Evolutionary conservation across 2,797 vertebrate species (phyloP).

Genomic region (Gymnothorax javanicus): DNA sequence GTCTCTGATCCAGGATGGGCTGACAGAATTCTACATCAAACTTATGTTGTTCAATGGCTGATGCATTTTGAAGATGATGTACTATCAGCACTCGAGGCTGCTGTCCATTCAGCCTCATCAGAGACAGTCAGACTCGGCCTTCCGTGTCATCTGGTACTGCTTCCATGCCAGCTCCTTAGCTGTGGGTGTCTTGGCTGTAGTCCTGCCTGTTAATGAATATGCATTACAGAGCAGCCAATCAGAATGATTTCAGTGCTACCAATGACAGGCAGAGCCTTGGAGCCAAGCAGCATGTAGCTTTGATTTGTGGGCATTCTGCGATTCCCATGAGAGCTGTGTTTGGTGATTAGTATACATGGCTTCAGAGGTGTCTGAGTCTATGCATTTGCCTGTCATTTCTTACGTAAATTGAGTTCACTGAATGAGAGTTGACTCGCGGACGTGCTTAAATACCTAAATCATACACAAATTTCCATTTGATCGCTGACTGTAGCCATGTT

Average conservation of each 20-base stretch:
- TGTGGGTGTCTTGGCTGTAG: neutral
- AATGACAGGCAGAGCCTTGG: neutral
- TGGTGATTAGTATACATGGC: neutral
- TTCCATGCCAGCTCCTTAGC: neutral
- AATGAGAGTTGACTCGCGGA: too few relatives aligned
- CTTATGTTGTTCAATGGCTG: neutral
- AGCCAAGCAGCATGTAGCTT: neutral
- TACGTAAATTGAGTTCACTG: too few relatives aligned
- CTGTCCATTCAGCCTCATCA: neutral
- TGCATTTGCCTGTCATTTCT: neutral
- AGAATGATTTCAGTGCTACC: neutral
- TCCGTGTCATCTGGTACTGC: neutral
- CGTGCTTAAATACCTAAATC: too few relatives aligned
- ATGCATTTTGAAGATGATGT: neutral
- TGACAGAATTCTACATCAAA: neutral
- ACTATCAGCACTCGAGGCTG: neutral
- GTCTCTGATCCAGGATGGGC: neutral
- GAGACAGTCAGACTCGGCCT: neutral
- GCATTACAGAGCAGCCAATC: neutral
- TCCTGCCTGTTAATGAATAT: neutral
- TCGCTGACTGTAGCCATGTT: too few relatives aligned
- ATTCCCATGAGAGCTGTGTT: neutral
- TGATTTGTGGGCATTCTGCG: neutral
- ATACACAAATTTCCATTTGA: too few relatives aligned
- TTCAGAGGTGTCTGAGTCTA: neutral